Conservation (phyloP, 2,888 invertebrate species). For the Cephonodes hylas region DNA sequence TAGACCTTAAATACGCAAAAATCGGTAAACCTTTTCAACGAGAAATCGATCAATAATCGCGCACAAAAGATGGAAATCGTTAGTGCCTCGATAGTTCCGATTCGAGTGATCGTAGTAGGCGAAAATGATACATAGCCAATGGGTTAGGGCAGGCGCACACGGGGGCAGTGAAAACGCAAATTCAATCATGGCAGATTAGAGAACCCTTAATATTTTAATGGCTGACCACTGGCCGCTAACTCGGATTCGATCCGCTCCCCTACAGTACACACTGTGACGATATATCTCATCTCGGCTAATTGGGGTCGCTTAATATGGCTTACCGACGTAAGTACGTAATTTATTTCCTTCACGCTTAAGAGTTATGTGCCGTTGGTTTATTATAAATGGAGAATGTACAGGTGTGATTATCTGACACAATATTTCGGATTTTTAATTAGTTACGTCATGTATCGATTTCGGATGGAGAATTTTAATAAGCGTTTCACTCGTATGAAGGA, state of each 20-base stretch:
- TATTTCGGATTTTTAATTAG: slow-evolving; percentile 36
- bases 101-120: slow-evolving; percentile 39
- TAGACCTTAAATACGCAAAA: too few species aligned
- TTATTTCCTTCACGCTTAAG: slow-evolving; percentile 68
- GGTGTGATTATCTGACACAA: slow-evolving; percentile 32
- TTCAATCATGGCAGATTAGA: slow-evolving; percentile 80
- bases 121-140: slow-evolving; percentile 49
- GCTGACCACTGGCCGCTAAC: slow-evolving; percentile 76
- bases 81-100: neutral
- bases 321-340: slow-evolving; percentile 78
- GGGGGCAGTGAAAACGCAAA: slow-evolving; percentile 65
- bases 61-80: neutral
- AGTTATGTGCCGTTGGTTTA: slow-evolving; percentile 48
- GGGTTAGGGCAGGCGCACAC: slow-evolving; percentile 53
- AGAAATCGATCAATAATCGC: too few species aligned
- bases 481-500: neutral
- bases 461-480: neutral
- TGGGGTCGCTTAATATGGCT: slow-evolving; percentile 81
- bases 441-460: neutral
- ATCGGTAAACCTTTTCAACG: too few species aligned
- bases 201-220: slow-evolving; percentile 78
- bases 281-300: slow-evolving; percentile 77
- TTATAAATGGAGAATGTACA: slow-evolving; percentile 42
- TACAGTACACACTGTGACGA: slow-evolving; percentile 66
- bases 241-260: slow-evolving; percentile 68